Evolutionary conservation across 2,113 vertebrate species (phyloP).

Genomic region (Dicaeum eximium): DNA sequence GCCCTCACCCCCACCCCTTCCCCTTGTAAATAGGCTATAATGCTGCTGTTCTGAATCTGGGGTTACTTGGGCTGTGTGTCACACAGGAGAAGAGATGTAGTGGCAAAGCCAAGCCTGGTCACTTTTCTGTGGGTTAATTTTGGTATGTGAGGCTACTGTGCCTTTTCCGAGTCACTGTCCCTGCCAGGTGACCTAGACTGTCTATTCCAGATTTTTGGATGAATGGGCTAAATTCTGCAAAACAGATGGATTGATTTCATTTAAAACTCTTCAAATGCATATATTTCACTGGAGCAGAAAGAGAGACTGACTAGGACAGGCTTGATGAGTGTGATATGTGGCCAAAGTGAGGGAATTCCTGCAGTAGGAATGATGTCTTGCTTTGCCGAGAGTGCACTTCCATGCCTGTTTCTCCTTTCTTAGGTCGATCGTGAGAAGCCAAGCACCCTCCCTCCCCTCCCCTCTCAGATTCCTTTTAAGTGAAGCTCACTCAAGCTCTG

Average conservation of each 20-base stretch:
- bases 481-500: neutral
- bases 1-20: neutral
- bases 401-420: neutral
- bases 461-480: neutral
- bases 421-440: slow-evolving; percentile 8
- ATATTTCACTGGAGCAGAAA: neutral
- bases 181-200: neutral
- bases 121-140: neutral
- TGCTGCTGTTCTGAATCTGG: neutral
- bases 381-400: neutral
- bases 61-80: neutral
- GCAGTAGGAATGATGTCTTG: neutral
- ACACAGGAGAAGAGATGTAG: neutral
- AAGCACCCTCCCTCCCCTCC: neutral
- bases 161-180: neutral
- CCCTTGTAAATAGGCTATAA: accelerated
- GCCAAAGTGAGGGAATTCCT: neutral
- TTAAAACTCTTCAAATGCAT: neutral
- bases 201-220: neutral
- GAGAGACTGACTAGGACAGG: neutral
- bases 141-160: neutral
- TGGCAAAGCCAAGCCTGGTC: neutral
- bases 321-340: neutral
- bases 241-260: neutral
- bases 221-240: neutral